These are phyloP conservation scores for Bufo bufo DNA, from an alignment of 2,113 vertebrate genomes.

Conservation along the genomic window DNA sequence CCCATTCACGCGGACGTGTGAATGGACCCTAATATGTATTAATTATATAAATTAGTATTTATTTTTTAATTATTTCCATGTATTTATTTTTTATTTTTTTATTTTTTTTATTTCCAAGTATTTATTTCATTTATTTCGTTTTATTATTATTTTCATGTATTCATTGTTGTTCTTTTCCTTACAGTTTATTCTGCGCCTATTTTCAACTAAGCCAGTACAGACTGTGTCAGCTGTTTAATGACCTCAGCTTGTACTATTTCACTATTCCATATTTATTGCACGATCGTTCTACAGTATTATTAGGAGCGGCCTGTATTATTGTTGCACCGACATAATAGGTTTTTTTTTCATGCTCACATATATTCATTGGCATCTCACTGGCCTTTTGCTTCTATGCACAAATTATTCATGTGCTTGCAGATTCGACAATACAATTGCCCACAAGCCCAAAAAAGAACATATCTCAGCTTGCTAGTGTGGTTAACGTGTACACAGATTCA, in stretches of 20 bases:
- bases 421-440: slow-evolving; percentile 47
- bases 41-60: no score
- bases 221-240: slow-evolving; percentile 42
- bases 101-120: no score
- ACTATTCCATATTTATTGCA: slow-evolving; percentile 47
- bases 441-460: slow-evolving; percentile 25
- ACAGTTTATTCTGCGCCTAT: neutral
- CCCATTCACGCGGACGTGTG: no score
- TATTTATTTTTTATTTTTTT: no score
- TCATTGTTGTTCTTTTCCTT: neutral
- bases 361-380: slow-evolving; percentile 32
- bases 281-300: slow-evolving; percentile 10
- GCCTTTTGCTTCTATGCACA: slow-evolving; percentile 54
- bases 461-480: slow-evolving; percentile 16
- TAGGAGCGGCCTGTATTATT: slow-evolving; percentile 28
- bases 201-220: neutral
- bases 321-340: slow-evolving; percentile 33
- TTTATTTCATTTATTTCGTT: no score
- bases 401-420: slow-evolving; percentile 52
- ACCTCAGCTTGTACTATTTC: slow-evolving; percentile 44
- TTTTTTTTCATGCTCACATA: slow-evolving; percentile 35
- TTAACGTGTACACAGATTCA: slow-evolving; percentile 22
- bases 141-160: neutral
- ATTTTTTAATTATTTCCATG: no score
- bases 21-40: no score